Evolutionary conservation across 2,888 invertebrate genomes (phyloP).

Genomic region (Lissocephala sabroskyi): DNA sequence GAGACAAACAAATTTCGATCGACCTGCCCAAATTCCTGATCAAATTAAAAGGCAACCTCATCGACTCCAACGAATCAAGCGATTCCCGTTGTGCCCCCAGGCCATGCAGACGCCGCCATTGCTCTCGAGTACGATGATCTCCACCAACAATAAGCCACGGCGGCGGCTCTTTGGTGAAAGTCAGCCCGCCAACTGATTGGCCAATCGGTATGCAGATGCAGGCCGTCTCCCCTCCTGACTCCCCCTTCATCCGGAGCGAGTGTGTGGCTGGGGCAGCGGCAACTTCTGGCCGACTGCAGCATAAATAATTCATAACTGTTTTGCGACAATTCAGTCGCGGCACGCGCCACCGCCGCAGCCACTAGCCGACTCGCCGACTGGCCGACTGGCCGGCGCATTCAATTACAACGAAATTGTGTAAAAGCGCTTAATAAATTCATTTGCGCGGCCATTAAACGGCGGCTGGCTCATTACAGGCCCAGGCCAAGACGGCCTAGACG

Average conservation of each 20-base stretch:
- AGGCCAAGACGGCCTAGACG: not conserved
- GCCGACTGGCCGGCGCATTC: slow-evolving; percentile 17
- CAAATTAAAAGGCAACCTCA: slow-evolving; percentile 5
- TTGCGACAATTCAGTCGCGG: slow-evolving; percentile 65
- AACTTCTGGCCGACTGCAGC: slow-evolving; percentile 8
- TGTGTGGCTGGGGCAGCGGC: slow-evolving; percentile 2
- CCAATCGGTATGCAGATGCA: slow-evolving; percentile 7
- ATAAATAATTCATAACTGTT: slow-evolving; percentile 68
- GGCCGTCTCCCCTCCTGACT: slow-evolving; percentile 17
- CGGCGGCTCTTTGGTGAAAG: slow-evolving; percentile 31
- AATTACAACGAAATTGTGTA: slow-evolving; percentile 61
- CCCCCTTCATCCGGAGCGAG: slow-evolving; percentile 15
- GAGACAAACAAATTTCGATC: not conserved
- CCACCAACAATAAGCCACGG: slow-evolving; percentile 13
- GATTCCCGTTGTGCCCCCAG: not conserved
- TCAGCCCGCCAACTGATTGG: slow-evolving; percentile 23
- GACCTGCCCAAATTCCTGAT: slow-evolving; percentile 2
- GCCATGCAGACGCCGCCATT: not conserved
- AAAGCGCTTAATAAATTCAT: slow-evolving; percentile 63
- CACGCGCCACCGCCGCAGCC: slow-evolving; percentile 38
- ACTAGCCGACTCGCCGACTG: not conserved
- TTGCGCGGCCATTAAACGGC: slow-evolving; percentile 49
- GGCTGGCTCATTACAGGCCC: slow-evolving; percentile 43
- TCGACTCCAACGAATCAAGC: too few species aligned
- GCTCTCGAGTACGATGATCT: slow-evolving; percentile 40